Conservation (phyloP, 2,888 invertebrate genomes). For the Tiliacea citrago region DNA sequence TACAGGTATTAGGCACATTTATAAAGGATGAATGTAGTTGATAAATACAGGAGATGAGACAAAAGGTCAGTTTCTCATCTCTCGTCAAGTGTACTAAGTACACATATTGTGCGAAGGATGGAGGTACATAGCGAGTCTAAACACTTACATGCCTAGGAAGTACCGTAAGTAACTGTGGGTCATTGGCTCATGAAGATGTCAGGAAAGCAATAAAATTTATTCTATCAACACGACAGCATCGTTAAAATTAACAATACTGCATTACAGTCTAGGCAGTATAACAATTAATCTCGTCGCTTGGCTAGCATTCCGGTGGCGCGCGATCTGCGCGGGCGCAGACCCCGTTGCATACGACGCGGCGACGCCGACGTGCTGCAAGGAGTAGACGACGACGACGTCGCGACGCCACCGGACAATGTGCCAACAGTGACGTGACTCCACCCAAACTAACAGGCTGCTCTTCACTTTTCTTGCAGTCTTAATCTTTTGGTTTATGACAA, state of each 20-base stretch:
- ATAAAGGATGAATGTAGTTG: conserved; percentile 18
- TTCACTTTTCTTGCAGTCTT: conserved; percentile 11
- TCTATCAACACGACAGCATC: conserved; percentile 76
- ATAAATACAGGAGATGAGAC: conserved; percentile 31
- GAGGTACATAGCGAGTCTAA: conserved; percentile 77
- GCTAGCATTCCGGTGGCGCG: conserved; percentile 59
- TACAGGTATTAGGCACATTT: conserved; percentile 18
- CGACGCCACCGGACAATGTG: conserved; percentile 56
- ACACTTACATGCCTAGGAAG: conserved; percentile 70
- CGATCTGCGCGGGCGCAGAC: conserved; percentile 45
- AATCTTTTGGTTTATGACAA: neutral
- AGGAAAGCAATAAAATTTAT: conserved; percentile 82
- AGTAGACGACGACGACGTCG: conserved; percentile 25
- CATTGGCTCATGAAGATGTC: conserved; percentile 86
- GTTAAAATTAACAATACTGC: conserved; percentile 77
- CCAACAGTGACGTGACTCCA: conserved; percentile 63
- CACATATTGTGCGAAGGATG: conserved; percentile 71
- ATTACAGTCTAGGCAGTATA: conserved; percentile 67
- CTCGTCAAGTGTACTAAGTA: conserved; percentile 55
- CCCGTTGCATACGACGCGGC: conserved; percentile 51
- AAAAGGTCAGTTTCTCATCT: conserved; percentile 49
- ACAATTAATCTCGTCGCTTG: conserved; percentile 64
- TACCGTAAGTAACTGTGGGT: conserved; percentile 85
- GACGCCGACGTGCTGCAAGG: conserved; percentile 24
- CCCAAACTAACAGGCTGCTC: conserved; percentile 63